These are phyloP conservation scores for Aphaenogaster floridana DNA, from an alignment of 1,140 invertebrate genomes.

Conservation along the genomic window DNA sequence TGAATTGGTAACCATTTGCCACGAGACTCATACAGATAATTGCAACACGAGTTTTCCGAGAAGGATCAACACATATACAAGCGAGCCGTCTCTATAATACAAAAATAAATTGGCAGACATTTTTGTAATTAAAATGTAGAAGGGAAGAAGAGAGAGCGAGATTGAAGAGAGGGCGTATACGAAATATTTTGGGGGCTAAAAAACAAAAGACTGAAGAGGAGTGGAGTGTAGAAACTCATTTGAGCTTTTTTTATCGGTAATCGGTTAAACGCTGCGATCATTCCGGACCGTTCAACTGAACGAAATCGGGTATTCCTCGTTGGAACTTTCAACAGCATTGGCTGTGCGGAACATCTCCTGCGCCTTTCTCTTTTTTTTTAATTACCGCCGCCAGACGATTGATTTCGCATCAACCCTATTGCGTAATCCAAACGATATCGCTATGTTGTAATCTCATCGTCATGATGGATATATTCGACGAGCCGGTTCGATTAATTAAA, in stretches of 20 bases:
- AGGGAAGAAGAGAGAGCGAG: background rate
- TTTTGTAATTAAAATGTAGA: constrained; percentile 15
- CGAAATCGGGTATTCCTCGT: constrained; percentile 58
- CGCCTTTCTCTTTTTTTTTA: constrained; percentile 24
- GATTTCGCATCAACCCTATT: constrained; percentile 32
- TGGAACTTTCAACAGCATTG: constrained; percentile 54
- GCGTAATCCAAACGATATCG: constrained; percentile 40
- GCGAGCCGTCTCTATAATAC: constrained; percentile 32
- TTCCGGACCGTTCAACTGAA: constrained; percentile 64
- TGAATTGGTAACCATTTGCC: constrained; percentile 26
- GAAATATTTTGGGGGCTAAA: background rate
- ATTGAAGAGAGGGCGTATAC: background rate
- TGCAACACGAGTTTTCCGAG: constrained; percentile 6
- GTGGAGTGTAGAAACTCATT: constrained; percentile 63
- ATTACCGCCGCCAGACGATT: constrained; percentile 56
- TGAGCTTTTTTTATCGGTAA: constrained; percentile 54
- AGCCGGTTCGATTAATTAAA: constrained; percentile 34
- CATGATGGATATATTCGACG: constrained; percentile 38
- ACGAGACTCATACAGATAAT: constrained; percentile 28
- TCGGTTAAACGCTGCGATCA: constrained; percentile 67
- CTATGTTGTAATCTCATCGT: constrained; percentile 42
- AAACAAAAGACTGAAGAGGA: background rate
- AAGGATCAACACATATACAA: constrained; percentile 1
- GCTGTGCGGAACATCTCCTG: constrained; percentile 51
- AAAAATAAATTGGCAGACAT: constrained; percentile 54